Conservation (phyloP, 2,888 invertebrate genomes). For the Clivina fossor region DNA sequence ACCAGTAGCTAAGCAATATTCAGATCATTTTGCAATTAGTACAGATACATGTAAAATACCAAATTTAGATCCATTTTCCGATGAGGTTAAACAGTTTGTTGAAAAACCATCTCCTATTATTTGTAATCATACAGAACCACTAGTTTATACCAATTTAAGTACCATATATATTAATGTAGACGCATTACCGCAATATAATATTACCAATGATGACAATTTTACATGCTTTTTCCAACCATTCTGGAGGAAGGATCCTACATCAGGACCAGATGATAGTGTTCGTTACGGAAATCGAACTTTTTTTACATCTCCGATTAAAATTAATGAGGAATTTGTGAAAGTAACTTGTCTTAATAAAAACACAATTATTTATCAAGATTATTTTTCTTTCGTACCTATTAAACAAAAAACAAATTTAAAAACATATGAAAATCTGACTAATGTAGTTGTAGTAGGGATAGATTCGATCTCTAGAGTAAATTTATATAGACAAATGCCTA, state of each 20-base stretch:
- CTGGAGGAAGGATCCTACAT: constrained; percentile 54
- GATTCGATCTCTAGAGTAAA: constrained; percentile 80
- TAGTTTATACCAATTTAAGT: constrained; percentile 57
- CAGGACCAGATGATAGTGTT: constrained; percentile 55
- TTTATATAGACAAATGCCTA: constrained; percentile 75
- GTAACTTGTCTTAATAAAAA: constrained; percentile 59
- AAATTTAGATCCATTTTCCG: too few species aligned
- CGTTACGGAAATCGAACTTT: constrained; percentile 55
- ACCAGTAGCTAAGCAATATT: too few species aligned
- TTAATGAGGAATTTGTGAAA: constrained; percentile 63
- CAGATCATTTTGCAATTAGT: too few species aligned
- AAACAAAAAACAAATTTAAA: constrained; percentile 44
- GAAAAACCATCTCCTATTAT: too few species aligned
- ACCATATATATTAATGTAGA: constrained; percentile 58
- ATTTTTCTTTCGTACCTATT: constrained; percentile 60
- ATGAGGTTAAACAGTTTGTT: too few species aligned
- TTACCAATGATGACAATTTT: constrained; percentile 51
- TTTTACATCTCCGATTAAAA: constrained; percentile 53
- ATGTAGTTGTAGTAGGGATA: constrained; percentile 73
- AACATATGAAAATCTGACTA: constrained; percentile 54
- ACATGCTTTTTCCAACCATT: constrained; percentile 62
- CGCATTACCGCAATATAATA: constrained; percentile 52
- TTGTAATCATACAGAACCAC: constrained; percentile 50
- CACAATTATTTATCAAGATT: constrained; percentile 60
- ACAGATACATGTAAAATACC: too few species aligned